These are phyloP conservation scores for Euzophera pinguis DNA, from an alignment of 2,888 invertebrate genomes.

Conservation along the genomic window DNA sequence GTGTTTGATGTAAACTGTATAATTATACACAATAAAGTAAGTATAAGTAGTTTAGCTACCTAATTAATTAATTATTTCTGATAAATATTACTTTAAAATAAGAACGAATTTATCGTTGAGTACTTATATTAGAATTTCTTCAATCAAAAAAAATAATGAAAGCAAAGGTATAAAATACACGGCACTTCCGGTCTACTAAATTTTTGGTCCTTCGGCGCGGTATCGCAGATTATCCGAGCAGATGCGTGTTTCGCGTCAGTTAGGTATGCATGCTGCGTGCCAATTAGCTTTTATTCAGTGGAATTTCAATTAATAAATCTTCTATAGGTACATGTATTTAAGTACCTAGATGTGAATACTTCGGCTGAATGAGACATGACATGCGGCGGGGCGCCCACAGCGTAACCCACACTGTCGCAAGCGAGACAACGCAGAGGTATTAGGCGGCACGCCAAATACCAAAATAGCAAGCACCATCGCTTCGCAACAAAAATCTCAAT, in stretches of 20 bases:
- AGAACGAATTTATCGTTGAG: too few relatives aligned
- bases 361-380: neutral
- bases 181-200: neutral
- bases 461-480: constrained; percentile 71
- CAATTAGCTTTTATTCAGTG: neutral
- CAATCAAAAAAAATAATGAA: too few relatives aligned
- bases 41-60: too few relatives aligned
- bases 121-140: too few relatives aligned
- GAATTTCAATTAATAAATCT: neutral
- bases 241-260: too few relatives aligned
- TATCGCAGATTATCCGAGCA: too few relatives aligned
- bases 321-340: neutral
- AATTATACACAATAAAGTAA: too few relatives aligned
- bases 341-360: neutral
- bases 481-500: constrained; percentile 66
- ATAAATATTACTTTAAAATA: too few relatives aligned
- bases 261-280: too few relatives aligned
- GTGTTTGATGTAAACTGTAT: too few relatives aligned
- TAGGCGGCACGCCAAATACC: constrained; percentile 77
- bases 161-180: neutral
- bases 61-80: too few relatives aligned
- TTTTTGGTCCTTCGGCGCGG: neutral
- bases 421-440: constrained; percentile 57
- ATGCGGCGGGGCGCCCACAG: constrained; percentile 21
- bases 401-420: constrained; percentile 47